phyloP scores from a whole-genome alignment of 2,113 vertebrate species.

The Eurystomus gularis region DNA sequence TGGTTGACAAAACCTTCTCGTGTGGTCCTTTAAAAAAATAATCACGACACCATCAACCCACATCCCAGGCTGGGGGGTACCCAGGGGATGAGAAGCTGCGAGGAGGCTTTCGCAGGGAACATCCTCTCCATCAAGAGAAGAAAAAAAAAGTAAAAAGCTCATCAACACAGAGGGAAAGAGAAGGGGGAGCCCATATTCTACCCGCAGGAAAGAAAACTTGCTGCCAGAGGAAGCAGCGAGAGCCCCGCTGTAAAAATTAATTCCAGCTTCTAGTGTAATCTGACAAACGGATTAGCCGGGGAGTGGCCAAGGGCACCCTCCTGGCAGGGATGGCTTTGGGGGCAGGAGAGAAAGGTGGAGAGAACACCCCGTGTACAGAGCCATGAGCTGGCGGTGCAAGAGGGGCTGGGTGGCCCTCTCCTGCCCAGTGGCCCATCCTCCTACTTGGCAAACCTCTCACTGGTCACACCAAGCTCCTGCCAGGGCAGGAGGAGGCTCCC shows the following conservation, averaged over 20 bases:
- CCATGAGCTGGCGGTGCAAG: not conserved
- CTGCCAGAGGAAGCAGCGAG: not conserved
- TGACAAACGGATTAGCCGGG: not conserved
- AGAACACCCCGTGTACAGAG: accelerated
- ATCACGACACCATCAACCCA: not conserved
- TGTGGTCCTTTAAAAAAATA: conserved; percentile 78
- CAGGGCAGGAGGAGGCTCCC: accelerated
- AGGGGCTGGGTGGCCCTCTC: not conserved
- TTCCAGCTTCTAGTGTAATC: conserved; percentile 53
- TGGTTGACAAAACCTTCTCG: conserved; percentile 62
- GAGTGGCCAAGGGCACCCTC: not conserved
- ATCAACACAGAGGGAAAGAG: conserved; percentile 7
- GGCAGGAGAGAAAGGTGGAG: not conserved
- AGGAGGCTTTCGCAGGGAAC: not conserved
- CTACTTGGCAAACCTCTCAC: not conserved
- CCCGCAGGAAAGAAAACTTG: not conserved
- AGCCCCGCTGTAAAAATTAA: conserved; percentile 11
- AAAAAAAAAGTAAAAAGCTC: not conserved
- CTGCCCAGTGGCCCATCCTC: not conserved
- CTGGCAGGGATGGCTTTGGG: not conserved
- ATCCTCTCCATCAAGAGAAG: not conserved
- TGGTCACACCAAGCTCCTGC: accelerated
- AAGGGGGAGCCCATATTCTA: conserved; percentile 7
- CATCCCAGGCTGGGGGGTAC: not conserved
- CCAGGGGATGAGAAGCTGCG: not conserved